Percentiles rank a stretch among this genome's conserved stretches.
Conservation (phyloP, 2,113 vertebrate species). For the Alethe castanea region DNA sequence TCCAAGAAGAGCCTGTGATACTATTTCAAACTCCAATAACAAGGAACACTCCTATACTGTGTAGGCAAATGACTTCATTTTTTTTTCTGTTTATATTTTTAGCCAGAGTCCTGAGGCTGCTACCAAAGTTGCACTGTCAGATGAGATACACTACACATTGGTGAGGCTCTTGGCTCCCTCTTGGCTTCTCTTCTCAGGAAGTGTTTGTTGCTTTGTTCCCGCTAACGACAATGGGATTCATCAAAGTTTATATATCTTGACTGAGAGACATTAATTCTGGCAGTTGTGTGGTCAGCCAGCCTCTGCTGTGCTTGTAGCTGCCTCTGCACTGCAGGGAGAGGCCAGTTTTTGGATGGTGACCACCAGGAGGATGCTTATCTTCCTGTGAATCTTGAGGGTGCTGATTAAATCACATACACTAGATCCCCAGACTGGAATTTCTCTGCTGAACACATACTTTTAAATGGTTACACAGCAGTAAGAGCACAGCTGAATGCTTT, state of each 20-base stretch:
- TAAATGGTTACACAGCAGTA: conserved; percentile 1
- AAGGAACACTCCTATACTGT: neutral
- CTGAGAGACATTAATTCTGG: neutral
- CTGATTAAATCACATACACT: neutral
- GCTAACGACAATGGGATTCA: neutral
- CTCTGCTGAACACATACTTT: conserved; percentile 22
- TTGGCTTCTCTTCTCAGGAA: neutral
- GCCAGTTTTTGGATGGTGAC: neutral
- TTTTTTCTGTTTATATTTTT: neutral
- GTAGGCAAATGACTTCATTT: neutral
- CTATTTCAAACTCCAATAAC: neutral
- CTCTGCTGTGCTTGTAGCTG: neutral
- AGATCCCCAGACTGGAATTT: neutral
- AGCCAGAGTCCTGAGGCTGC: neutral
- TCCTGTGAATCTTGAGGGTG: neutral
- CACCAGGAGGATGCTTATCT: neutral
- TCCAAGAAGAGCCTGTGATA: neutral
- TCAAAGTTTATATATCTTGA: neutral
- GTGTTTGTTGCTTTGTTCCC: neutral
- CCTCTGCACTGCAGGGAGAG: neutral
- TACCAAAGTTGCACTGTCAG: neutral
- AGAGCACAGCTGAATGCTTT: conserved; percentile 41
- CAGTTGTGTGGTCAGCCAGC: neutral
- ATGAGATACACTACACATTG: neutral
- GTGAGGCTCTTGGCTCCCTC: neutral